These are phyloP conservation scores for Halcyon badia DNA, from an alignment of 2,797 vertebrate genomes.

Conservation along the genomic window DNA sequence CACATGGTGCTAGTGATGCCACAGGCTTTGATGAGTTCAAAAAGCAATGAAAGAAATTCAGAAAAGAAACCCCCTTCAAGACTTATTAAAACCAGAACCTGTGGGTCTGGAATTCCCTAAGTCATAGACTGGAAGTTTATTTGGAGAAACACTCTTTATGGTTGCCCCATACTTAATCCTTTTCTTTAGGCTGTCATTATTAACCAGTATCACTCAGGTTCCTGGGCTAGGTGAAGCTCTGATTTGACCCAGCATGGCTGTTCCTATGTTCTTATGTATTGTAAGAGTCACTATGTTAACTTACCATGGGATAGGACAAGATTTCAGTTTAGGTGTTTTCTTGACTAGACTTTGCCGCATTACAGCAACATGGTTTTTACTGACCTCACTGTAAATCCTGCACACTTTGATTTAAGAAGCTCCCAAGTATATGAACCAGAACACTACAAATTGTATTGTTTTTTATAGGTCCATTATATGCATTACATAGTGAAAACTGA, in stretches of 20 bases:
- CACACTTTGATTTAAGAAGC: not conserved
- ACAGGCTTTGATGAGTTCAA: not conserved
- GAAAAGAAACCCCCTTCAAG: constrained; percentile 6
- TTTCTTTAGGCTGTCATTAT: not conserved
- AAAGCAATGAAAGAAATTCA: not conserved
- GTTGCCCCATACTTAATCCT: not conserved
- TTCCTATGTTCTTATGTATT: not conserved
- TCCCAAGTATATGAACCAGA: not conserved
- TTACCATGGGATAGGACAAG: not conserved
- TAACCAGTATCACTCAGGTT: not conserved
- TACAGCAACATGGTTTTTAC: not conserved
- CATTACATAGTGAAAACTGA: not conserved
- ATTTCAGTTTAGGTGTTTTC: not conserved
- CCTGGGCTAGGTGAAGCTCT: not conserved
- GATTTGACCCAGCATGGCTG: not conserved
- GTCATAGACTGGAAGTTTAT: not conserved
- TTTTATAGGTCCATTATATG: not conserved
- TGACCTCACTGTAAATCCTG: not conserved
- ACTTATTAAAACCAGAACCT: not conserved
- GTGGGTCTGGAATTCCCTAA: not conserved
- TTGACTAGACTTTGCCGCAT: not conserved
- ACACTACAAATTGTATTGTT: not conserved
- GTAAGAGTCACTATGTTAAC: not conserved
- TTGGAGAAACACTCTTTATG: not conserved
- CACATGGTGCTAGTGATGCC: not conserved